phyloP scores from a whole-genome alignment of 2,888 invertebrate genomes.

The Epirrhoe tristata region DNA sequence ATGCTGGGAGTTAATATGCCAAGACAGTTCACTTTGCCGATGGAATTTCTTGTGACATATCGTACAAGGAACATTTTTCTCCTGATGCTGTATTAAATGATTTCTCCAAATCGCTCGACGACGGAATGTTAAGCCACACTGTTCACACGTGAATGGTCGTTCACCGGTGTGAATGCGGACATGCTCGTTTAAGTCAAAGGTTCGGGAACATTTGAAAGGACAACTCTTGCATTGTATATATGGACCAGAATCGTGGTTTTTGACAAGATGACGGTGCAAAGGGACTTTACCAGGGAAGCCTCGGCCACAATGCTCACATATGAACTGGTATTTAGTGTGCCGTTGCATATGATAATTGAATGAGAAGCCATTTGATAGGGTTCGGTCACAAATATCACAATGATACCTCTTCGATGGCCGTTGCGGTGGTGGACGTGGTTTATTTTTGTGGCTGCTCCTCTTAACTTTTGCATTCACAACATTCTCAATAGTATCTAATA shows the following conservation, averaged over 20 bases:
- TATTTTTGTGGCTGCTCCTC: conserved; percentile 8
- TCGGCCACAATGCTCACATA: conserved; percentile 76
- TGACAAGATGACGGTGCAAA: conserved; percentile 65
- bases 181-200: conserved; percentile 68
- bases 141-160: conserved; percentile 74
- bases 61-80: conserved; percentile 68
- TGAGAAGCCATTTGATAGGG: conserved; percentile 61
- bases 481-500: conserved; percentile 25
- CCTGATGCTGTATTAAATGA: conserved; percentile 70
- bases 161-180: conserved; percentile 73
- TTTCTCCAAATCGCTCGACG: conserved; percentile 71
- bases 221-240: conserved; percentile 68
- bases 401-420: conserved; percentile 41
- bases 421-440: neutral
- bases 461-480: conserved; percentile 19
- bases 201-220: conserved; percentile 66
- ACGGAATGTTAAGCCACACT: conserved; percentile 75
- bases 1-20: conserved; percentile 71
- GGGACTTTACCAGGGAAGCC: conserved; percentile 62
- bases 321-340: conserved; percentile 65
- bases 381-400: conserved; percentile 66
- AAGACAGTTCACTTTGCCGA: conserved; percentile 59
- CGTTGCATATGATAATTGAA: conserved; percentile 72
- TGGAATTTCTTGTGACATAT: conserved; percentile 71
- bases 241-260: conserved; percentile 66